Evolutionary conservation across 2,888 invertebrate genomes (phyloP), one percentile per base, ranked within the genome.

Genomic region (Ramazzottius varieornatus): DNA sequence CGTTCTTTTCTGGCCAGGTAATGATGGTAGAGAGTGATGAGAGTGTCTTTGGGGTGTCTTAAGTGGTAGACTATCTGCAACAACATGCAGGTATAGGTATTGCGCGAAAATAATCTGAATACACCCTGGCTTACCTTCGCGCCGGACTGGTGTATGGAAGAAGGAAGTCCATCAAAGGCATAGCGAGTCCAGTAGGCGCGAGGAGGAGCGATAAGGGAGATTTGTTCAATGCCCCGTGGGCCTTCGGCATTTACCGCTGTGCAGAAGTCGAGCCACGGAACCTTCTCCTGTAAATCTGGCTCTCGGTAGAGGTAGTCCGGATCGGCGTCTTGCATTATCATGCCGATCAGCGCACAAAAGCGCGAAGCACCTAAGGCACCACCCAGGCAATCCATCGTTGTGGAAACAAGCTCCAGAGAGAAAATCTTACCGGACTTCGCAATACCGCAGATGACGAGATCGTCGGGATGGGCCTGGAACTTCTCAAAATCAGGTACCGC

Each of bases 221-320:
- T 29, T 54, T 54, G 54, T 8, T 54, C 54, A 4, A 54, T 16
- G 54, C 54, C 54, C n/a, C 54, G 54, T 8, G 54, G 54, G 8
- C 54, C 54, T 24, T 54, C 29, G 4, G 8, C 29, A 4, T 29
- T 29, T 8, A 29, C 54, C 4, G 20, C 54, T 4, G 54, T 54
- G 54, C 54, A 54, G 54, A 54, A 54, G 4, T 54, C 54, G n/a
- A 54, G 54, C 54, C 54, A 54, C 4, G 54, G 54, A 24, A 54
- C 29, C 54, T 54, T 54, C 24, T 54, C n/a, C 54, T 54, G 54
- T 29, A 54, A n/a, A 29, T 54, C 54, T 29, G 54, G 54, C 29
- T 16, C 54, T 54, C 24, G 54, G 29, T 54, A 54, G n/a, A 54
- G 29, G n/a, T 29, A 54, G 16, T n/a, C n/a, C 29, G 54, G 54